Conservation (phyloP, 2,797 vertebrate species). For the Australoheros facetus region DNA sequence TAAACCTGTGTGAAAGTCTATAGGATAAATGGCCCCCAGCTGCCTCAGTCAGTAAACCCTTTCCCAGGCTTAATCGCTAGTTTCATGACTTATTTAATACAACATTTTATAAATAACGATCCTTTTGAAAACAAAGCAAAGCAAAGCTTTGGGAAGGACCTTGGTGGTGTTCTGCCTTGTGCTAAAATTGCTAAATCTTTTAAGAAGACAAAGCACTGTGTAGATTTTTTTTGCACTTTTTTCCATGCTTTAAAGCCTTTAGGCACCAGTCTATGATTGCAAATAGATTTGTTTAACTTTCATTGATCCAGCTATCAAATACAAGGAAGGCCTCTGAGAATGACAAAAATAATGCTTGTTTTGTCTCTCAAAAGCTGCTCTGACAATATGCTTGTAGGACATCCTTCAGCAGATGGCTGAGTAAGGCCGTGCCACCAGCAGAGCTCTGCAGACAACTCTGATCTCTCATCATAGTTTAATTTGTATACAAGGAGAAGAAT, state of each 20-base stretch:
- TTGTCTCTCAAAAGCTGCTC: not conserved
- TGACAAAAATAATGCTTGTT: not conserved
- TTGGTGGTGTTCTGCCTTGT: no score
- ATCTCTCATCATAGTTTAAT: constrained; percentile 5
- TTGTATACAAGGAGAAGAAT: constrained; percentile 17
- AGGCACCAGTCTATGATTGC: not conserved
- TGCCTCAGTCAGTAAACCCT: not conserved
- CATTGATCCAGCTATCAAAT: not conserved
- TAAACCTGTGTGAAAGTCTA: not conserved
- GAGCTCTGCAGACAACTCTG: constrained; percentile 8
- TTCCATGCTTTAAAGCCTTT: not conserved
- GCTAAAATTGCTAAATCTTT: not conserved
- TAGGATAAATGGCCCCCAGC: no score
- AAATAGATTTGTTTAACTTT: not conserved
- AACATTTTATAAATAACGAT: no score
- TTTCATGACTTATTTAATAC: not conserved
- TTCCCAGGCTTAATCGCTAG: not conserved
- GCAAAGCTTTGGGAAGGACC: not conserved
- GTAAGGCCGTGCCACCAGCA: constrained; percentile 1
- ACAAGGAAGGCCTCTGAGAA: not conserved
- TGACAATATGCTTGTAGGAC: not conserved
- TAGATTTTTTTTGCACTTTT: not conserved
- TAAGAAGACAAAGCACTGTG: not conserved
- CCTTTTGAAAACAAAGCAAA: no score
- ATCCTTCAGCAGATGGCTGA: constrained; percentile 14